Conservation (phyloP, 1,140 invertebrate genomes). For the Drosophila sucinea region DNA sequence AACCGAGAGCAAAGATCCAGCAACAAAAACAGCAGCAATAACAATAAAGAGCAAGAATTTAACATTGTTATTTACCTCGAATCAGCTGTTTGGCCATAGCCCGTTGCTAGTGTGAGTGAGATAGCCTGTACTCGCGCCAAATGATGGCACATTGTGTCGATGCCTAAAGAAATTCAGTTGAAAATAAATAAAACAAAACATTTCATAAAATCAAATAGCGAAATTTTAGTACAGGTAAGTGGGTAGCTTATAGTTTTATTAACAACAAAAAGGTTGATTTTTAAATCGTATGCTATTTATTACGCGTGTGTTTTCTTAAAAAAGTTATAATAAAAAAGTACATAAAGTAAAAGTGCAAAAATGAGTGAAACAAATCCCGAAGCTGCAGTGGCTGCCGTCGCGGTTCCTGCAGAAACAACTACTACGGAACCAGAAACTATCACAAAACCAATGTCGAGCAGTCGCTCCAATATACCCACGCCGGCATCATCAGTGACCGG, state of each 20-base stretch:
- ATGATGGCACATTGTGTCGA: slow-evolving; percentile 6
- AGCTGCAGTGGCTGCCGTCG: slow-evolving; percentile 16
- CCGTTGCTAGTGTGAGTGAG: slow-evolving; percentile 8
- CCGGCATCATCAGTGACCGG: slow-evolving; percentile 63
- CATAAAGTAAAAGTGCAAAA: slow-evolving; percentile 47
- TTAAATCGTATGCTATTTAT: slow-evolving; percentile 48
- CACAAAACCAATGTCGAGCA: slow-evolving; percentile 39
- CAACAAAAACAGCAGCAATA: slow-evolving; percentile 7
- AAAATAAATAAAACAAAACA: neutral
- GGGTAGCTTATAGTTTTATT: no score
- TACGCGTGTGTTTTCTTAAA: slow-evolving; percentile 56
- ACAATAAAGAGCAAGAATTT: slow-evolving; percentile 1
- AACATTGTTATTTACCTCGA: slow-evolving; percentile 7
- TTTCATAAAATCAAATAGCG: neutral
- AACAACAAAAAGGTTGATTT: slow-evolving; percentile 16
- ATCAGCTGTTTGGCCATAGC: slow-evolving; percentile 10
- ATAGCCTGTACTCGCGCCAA: slow-evolving; percentile 14
- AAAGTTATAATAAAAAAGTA: slow-evolving; percentile 25
- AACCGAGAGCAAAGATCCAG: neutral
- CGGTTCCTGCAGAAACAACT: slow-evolving; percentile 12
- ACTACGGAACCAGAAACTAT: slow-evolving; percentile 20
- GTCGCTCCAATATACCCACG: slow-evolving; percentile 62
- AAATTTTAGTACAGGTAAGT: slow-evolving; percentile 10
- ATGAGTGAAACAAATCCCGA: slow-evolving; percentile 44
- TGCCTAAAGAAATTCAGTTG: neutral